phyloP scores from a whole-genome alignment of 2,888 invertebrate species.

The Agrochola lota region DNA sequence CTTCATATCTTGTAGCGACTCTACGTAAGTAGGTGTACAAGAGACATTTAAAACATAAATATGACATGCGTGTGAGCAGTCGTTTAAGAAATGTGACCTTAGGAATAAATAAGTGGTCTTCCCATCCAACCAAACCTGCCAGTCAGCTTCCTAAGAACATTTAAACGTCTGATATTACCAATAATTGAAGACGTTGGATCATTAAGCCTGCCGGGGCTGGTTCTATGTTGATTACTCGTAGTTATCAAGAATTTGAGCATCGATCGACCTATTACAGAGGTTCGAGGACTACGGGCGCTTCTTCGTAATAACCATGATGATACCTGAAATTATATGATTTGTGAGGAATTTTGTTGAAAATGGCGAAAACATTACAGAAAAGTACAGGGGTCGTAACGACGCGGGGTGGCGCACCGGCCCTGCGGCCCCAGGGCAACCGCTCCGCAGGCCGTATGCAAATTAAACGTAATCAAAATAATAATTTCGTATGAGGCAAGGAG shows the following conservation, averaged over 20 bases:
- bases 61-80: slow-evolving; percentile 55
- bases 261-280: slow-evolving; percentile 86
- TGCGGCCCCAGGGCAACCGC: slow-evolving; percentile 80
- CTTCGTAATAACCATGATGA: slow-evolving; percentile 90
- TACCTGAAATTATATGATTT: slow-evolving; percentile 90
- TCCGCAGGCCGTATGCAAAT: slow-evolving; percentile 88
- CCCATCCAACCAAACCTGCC: slow-evolving; percentile 74
- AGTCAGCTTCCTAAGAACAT: slow-evolving; percentile 88
- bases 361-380: slow-evolving; percentile 91
- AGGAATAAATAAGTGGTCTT: slow-evolving; percentile 74
- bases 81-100: slow-evolving; percentile 75
- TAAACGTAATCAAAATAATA: slow-evolving; percentile 91
- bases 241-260: slow-evolving; percentile 89
- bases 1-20: slow-evolving; percentile 4
- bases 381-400: slow-evolving; percentile 88
- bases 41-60: slow-evolving; percentile 55
- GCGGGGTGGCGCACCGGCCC: slow-evolving; percentile 80
- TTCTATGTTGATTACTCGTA: slow-evolving; percentile 89
- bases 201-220: slow-evolving; percentile 86
- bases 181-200: slow-evolving; percentile 87
- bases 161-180: slow-evolving; percentile 88
- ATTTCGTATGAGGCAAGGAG: slow-evolving; percentile 83
- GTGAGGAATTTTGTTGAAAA: slow-evolving; percentile 90
- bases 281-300: slow-evolving; percentile 86
- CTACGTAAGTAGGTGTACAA: slow-evolving; percentile 2